These are phyloP conservation scores for Ornithorhynchus anatinus DNA, from an alignment of 2,113 vertebrate genomes.

Conservation along the genomic window DNA sequence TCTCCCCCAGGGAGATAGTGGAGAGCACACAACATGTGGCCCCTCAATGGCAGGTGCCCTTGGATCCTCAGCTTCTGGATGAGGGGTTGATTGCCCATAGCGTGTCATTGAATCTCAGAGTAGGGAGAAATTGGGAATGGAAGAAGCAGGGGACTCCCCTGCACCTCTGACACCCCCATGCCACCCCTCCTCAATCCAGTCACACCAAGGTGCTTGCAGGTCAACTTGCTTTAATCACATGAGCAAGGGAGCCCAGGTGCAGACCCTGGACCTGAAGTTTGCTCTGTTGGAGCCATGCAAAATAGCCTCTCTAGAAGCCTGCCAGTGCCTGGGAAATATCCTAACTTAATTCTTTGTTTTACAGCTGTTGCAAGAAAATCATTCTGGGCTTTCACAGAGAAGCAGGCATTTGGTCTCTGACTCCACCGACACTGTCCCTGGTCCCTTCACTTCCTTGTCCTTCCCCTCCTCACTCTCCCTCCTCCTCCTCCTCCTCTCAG, in stretches of 20 bases:
- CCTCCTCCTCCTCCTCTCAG: not conserved
- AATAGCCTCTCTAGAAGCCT: constrained; percentile 31
- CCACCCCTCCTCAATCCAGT: no score
- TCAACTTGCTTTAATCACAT: constrained; percentile 44
- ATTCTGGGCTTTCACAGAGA: constrained; percentile 4
- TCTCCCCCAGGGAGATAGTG: no score
- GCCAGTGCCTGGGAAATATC: constrained; percentile 29
- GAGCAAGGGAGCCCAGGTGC: constrained; percentile 31
- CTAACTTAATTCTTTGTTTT: constrained; percentile 59
- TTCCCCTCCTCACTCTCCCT: not conserved
- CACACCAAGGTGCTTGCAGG: constrained; percentile 55
- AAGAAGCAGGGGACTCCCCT: no score
- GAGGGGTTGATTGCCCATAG: no score
- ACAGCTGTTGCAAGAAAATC: constrained; percentile 10
- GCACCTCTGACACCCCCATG: no score
- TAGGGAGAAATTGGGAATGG: no score
- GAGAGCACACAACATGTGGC: no score
- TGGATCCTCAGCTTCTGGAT: no score
- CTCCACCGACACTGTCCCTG: not conserved
- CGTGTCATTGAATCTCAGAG: no score
- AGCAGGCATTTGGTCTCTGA: not conserved
- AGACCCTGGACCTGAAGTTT: constrained; percentile 41
- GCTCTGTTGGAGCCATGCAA: constrained; percentile 37
- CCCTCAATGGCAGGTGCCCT: no score
- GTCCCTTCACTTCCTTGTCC: not conserved